Conservation (phyloP, 1,140 invertebrate species). For the Paralvinella palmiformis region DNA sequence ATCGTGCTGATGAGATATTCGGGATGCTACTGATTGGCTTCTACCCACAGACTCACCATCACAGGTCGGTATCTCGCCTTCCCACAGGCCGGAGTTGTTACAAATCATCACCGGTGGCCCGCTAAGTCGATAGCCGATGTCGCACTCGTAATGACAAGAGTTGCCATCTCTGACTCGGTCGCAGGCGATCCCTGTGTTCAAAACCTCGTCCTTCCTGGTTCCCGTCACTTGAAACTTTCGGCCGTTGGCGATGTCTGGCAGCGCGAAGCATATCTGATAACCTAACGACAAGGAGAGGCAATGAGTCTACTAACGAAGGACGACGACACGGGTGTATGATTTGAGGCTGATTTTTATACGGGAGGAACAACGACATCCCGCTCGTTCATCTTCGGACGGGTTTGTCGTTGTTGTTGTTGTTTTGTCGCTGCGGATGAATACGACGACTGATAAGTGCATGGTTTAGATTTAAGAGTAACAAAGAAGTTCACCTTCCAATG, state of each 20-base stretch:
- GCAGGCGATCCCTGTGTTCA: constrained; percentile 22
- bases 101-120: constrained; percentile 28
- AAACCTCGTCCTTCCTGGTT: constrained; percentile 21
- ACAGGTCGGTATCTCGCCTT: constrained; percentile 25
- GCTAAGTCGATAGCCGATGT: constrained; percentile 26
- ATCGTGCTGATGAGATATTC: background rate
- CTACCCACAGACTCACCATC: constrained; percentile 20
- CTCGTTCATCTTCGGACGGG: too few relatives aligned
- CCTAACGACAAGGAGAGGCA: too few relatives aligned
- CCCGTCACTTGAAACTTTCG: constrained; percentile 26
- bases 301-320: too few relatives aligned
- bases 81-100: constrained; percentile 26
- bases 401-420: background rate
- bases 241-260: constrained; percentile 24
- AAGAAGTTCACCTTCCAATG: constrained; percentile 7
- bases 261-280: constrained; percentile 13
- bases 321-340: too few relatives aligned
- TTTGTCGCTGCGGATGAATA: too few relatives aligned
- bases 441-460: too few relatives aligned
- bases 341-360: too few relatives aligned
- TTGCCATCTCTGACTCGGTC: constrained; percentile 23
- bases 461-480: too few relatives aligned
- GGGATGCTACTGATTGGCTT: background rate
- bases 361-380: too few relatives aligned
- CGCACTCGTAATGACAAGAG: constrained; percentile 31